These are phyloP conservation scores for Acrobasis repandana DNA, from an alignment of 2,888 invertebrate genomes.

Conservation along the genomic window DNA sequence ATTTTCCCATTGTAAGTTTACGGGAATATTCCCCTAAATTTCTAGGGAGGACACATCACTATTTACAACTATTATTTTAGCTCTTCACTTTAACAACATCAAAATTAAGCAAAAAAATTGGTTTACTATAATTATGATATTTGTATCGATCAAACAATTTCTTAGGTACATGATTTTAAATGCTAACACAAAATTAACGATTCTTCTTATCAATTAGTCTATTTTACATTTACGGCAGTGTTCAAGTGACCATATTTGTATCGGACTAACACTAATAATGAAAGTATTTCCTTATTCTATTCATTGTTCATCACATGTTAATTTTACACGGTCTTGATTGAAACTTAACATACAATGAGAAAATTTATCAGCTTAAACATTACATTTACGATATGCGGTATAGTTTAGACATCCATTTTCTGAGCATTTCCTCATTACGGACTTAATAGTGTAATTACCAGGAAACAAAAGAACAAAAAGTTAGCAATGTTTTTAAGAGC, in stretches of 20 bases:
- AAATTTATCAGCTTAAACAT: constrained; percentile 12
- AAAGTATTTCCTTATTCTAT: constrained; percentile 31
- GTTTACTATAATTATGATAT: neutral
- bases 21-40: too few relatives aligned
- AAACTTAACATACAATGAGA: constrained; percentile 18
- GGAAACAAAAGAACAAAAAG: too few relatives aligned
- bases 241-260: constrained; percentile 35
- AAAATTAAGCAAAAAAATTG: neutral
- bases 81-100: constrained; percentile 3
- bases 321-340: constrained; percentile 24
- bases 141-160: neutral
- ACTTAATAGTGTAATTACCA: too few relatives aligned
- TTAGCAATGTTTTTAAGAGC: too few relatives aligned
- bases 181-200: constrained; percentile 17
- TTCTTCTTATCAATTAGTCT: constrained; percentile 2
- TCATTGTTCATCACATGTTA: constrained; percentile 42
- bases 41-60: too few relatives aligned
- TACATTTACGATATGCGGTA: constrained; percentile 10
- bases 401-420: neutral
- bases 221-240: constrained; percentile 43
- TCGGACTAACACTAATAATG: constrained; percentile 4
- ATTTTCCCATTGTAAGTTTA: too few relatives aligned
- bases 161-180: constrained; percentile 22
- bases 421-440: too few relatives aligned
- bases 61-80: too few relatives aligned